Conservation (phyloP, 2,888 invertebrate genomes). For the Embidobia sp. region DNA sequence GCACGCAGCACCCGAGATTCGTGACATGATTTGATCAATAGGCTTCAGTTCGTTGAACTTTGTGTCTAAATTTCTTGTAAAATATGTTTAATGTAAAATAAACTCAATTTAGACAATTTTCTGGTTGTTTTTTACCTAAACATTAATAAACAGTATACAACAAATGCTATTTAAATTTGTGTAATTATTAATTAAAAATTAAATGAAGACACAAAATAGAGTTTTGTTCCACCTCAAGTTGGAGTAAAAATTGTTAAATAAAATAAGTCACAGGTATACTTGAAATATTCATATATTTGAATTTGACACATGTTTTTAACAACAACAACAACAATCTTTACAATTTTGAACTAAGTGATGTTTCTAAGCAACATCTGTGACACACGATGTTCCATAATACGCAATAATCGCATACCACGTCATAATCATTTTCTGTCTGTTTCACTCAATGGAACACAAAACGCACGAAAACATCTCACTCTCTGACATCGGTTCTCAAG, state of each 20-base stretch:
- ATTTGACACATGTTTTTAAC: conserved; percentile 78
- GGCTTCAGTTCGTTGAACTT: conserved; percentile 32
- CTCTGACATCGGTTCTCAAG: conserved; percentile 28
- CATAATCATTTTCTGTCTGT: conserved; percentile 24
- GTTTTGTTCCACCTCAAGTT: no score
- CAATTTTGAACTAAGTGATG: conserved; percentile 69
- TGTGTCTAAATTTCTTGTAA: conserved; percentile 67
- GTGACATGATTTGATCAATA: conserved; percentile 5
- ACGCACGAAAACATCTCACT: conserved; percentile 36
- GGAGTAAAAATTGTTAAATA: no score
- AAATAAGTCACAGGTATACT: no score
- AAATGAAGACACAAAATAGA: no score
- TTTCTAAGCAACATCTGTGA: conserved; percentile 62
- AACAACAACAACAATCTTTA: conserved; percentile 77
- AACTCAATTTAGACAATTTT: conserved; percentile 41
- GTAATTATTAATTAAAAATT: no score
- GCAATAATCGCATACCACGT: conserved; percentile 50
- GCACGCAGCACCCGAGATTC: conserved; percentile 10
- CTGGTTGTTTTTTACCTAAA: neutral
- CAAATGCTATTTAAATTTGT: no score
- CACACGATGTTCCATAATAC: conserved; percentile 60
- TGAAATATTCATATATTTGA: conserved; percentile 78
- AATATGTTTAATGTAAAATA: conserved; percentile 64
- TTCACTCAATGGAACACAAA: conserved; percentile 45
- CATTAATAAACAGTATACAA: no score